Evolutionary conservation across 2,113 vertebrate species (phyloP), one percentile per base, ranked within the genome.

Genomic region (Dasyornis broadbenti): DNA sequence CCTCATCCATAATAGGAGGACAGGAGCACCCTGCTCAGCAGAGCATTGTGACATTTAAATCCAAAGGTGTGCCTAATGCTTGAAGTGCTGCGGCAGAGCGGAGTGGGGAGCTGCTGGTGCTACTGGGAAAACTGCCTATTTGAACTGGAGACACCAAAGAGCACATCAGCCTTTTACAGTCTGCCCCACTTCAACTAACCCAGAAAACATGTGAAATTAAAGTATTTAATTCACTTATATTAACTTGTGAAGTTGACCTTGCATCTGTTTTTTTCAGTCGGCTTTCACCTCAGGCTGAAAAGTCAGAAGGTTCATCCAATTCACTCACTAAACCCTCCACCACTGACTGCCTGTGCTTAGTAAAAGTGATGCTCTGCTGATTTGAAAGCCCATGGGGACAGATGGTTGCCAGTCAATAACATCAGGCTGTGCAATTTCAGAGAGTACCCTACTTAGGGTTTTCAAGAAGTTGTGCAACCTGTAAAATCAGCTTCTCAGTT

Each of bases 321-420:
- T 92, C 65, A 82, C 26, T 84, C 73, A 57, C 20, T 57, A 75
- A 70, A 86, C 56, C 59, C 60, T 49, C 50, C 42, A 69, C 33
- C 26, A 45, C 15, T 81, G 73, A 61, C 64, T 42, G 47, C 39
- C 45, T 60, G 50, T 3, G 52, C 42, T 90, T 33, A 45, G 57
- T 42, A 94, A 70, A 81, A 92, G 84, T 18, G 3, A 57, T 90
- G 86, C 35, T 79, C 22, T 88, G 31, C 76, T 88, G 83, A 87
- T 90, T 39, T 89, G 86, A 95, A 96, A 95, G 73, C 65, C 71
- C 42, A 3, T 54, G 54, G 86, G 76, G 42, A 53, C 47, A 90
- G 91, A 89, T 85, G 91, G 69, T 22, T 27, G 6, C 35, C 47
- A 4, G 0, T 49, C 42, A 49, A 33, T 44, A 76, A 92, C 81